Base-by-base conservation (phyloP, 2,113 vertebrate genomes). In the Chloroceryle aenea region DNA sequence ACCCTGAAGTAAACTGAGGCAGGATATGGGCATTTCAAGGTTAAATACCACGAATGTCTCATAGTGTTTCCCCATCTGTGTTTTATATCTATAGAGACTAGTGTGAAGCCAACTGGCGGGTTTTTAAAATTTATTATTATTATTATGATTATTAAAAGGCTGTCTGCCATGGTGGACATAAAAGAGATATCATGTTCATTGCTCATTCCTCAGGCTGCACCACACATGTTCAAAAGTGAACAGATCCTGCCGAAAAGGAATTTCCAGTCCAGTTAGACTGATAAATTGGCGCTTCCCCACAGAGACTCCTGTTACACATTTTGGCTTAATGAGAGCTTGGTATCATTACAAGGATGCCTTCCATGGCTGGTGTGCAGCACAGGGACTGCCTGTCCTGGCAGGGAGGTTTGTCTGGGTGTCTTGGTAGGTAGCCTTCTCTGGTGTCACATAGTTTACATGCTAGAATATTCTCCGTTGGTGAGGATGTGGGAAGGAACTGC, bases 311-410 rank as follows among this genome's bases (percentile, higher is more conserved):
- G 22, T 66, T 85, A 77, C 43, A 47, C 4, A 6, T 55, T 79
- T 82, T 2, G 1, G 47, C 58, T 90, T 48, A 45, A 55, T 1
- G 0, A 61, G 34, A 47, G 20, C 30, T 21, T 48, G 43, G 26
- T 67, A 12, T 90, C 48, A 8, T 72, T 34, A 22, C 17, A 10
- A 59, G 62, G 82, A 73, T 61, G 53, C n/a, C 83, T 88, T 83
- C 17, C 72, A 18, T 14, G 0, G 4, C 29, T 2, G 4, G 23
- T 1, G 3, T 9, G 43, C 0, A 0, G 61, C 63, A 64, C 48
- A 38, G 68, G 79, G 36, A 12, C 42, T 76, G 23, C 27, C 38
- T 2, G 1, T 9, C 42, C 25, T 4, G 2, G 27, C 8, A 71
- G 22, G 56, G 47, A 63, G 27, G 27, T 64, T 56, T 73, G 43